These are phyloP conservation scores for Coelopa pilipes DNA, from an alignment of 2,888 invertebrate genomes.

Conservation along the genomic window DNA sequence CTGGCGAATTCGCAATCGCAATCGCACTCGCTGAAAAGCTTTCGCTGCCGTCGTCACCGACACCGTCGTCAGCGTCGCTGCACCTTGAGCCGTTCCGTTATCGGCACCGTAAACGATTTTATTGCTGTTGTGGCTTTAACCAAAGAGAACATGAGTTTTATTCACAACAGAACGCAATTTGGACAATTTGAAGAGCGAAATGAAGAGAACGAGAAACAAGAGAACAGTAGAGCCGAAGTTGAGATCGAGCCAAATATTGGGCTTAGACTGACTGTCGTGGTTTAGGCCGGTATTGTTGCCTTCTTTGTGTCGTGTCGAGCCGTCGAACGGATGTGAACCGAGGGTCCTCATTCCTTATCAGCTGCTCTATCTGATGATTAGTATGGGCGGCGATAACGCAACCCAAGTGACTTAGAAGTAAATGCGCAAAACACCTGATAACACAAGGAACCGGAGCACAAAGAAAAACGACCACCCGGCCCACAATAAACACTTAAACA, in stretches of 20 bases:
- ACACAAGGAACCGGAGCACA: background rate
- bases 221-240: too few species aligned
- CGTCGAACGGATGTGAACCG: background rate
- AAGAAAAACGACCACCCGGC: background rate
- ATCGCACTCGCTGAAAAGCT: background rate
- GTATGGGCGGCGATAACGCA: constrained; percentile 4
- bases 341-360: background rate
- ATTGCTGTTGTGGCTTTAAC: too few species aligned
- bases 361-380: background rate
- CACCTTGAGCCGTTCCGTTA: too few species aligned
- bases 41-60: background rate
- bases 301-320: background rate
- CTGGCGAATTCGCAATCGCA: background rate
- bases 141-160: too few species aligned
- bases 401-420: background rate
- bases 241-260: too few species aligned
- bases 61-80: too few species aligned
- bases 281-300: constrained; percentile 5
- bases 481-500: background rate
- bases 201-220: too few species aligned
- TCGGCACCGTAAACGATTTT: too few species aligned
- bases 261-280: background rate
- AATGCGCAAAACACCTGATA: constrained; percentile 28
- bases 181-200: too few species aligned
- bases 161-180: too few species aligned